phyloP scores from a whole-genome alignment of 2,888 invertebrate genomes.

The Zhuqinia jingwanae region DNA sequence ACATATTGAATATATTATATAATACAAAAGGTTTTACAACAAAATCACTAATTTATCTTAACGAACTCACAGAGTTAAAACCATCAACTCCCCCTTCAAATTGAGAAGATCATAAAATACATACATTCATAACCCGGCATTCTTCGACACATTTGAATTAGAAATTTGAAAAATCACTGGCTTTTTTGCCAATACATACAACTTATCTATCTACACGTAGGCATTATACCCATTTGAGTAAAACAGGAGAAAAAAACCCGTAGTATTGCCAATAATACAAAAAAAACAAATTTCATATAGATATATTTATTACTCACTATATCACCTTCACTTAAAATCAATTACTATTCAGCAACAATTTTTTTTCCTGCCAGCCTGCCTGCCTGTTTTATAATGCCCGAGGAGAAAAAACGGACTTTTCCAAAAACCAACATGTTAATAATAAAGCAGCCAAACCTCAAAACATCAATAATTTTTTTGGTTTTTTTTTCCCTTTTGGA shows the following conservation, averaged over 20 bases:
- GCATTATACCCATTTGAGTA: neutral
- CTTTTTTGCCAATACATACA: constrained; percentile 6
- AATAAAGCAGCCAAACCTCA: constrained; percentile 13
- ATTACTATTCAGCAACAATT: neutral
- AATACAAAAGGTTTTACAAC: neutral
- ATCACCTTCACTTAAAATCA: constrained; percentile 14
- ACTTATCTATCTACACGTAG: neutral
- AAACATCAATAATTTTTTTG: neutral
- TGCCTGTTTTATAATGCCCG: neutral
- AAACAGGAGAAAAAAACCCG: neutral
- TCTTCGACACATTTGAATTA: too few relatives aligned
- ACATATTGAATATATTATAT: too few relatives aligned
- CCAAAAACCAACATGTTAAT: constrained; percentile 20
- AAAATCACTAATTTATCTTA: constrained; percentile 14
- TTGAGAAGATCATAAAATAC: neutral
- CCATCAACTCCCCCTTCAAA: neutral
- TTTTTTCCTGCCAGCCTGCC: neutral
- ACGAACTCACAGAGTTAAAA: constrained; percentile 9
- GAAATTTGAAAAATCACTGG: too few relatives aligned
- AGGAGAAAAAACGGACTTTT: neutral
- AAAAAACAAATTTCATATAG: too few relatives aligned
- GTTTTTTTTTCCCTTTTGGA: neutral
- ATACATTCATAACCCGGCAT: too few relatives aligned
- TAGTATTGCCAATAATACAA: neutral
- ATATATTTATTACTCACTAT: too few relatives aligned